phyloP scores from a whole-genome alignment of 2,888 invertebrate species.

The Emmelina monodactyla region DNA sequence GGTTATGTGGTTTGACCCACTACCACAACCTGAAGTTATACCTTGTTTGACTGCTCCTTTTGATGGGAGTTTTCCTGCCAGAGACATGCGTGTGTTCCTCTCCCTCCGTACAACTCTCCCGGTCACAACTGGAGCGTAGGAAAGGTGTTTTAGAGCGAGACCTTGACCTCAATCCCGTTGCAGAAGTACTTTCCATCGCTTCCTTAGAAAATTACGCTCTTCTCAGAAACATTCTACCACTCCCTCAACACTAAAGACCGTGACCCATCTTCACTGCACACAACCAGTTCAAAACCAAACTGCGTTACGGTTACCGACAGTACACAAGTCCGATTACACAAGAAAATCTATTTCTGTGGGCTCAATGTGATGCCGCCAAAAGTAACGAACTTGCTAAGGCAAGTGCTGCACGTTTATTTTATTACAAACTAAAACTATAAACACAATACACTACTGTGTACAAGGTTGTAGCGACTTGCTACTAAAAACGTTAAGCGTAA shows the following conservation, averaged over 20 bases:
- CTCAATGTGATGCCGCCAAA: slow-evolving; percentile 53
- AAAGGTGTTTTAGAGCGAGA: slow-evolving; percentile 77
- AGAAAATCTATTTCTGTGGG: slow-evolving; percentile 59
- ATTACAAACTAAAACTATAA: too few species aligned
- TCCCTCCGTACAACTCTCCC: slow-evolving; percentile 59
- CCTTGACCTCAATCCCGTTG: slow-evolving; percentile 70
- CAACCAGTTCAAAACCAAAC: too few species aligned
- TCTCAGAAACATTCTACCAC: slow-evolving; percentile 22
- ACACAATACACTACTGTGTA: too few species aligned
- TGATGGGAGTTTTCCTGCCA: slow-evolving; percentile 55
- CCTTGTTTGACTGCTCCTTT: too few species aligned
- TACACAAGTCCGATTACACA: slow-evolving; percentile 37
- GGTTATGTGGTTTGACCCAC: too few species aligned
- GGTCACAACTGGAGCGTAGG: slow-evolving; percentile 65
- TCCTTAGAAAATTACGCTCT: slow-evolving; percentile 14
- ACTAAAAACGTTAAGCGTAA: too few species aligned
- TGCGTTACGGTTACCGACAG: too few species aligned
- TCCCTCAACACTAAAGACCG: slow-evolving; percentile 18
- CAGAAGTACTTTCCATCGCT: slow-evolving; percentile 48
- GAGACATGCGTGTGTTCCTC: slow-evolving; percentile 63
- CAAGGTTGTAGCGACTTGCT: too few species aligned
- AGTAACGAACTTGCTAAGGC: too few species aligned
- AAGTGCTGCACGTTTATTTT: too few species aligned
- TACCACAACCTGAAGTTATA: too few species aligned
- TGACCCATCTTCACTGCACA: slow-evolving; percentile 23